Percentiles rank a stretch among this genome's conserved stretches.
Evolutionary conservation across 2,797 vertebrate genomes (phyloP).

Genomic region (Dryobates pubescens): DNA sequence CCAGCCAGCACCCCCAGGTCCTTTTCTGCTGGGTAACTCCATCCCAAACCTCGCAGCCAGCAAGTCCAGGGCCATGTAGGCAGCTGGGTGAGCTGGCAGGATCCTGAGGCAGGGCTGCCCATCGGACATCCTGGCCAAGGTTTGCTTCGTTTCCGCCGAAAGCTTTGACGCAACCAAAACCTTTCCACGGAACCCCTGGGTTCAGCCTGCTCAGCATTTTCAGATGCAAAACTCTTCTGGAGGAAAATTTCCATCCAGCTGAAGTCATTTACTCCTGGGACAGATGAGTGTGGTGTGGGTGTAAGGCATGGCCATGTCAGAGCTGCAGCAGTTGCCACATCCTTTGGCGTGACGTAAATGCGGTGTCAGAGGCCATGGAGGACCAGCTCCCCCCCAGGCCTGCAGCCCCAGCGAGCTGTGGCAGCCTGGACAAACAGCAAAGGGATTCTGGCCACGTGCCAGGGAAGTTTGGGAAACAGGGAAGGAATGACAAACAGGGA

Average conservation of each 20-base stretch:
- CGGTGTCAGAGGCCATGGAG: neutral
- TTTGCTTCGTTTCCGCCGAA: constrained; percentile 9
- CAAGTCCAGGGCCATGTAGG: neutral
- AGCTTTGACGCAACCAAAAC: constrained; percentile 10
- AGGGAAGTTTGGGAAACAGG: neutral
- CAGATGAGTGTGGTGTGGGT: constrained; percentile 3
- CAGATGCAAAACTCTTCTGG: constrained; percentile 18
- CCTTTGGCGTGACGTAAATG: neutral
- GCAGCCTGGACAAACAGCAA: neutral
- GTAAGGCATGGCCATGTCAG: neutral
- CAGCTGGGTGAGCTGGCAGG: neutral
- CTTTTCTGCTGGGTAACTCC: no score
- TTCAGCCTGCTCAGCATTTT: constrained; percentile 13
- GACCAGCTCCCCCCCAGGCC: neutral
- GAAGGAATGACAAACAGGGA: neutral
- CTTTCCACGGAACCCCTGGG: neutral
- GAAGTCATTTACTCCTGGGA: neutral
- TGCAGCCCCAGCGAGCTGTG: fast-evolving
- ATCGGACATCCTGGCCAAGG: neutral
- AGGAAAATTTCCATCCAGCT: constrained; percentile 13
- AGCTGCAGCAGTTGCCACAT: neutral
- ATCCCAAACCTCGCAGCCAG: neutral
- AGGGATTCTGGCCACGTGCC: fast-evolving
- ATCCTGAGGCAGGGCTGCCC: neutral
- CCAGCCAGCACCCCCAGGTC: no score